Percentiles rank a stretch among this genome's conserved stretches.
These are phyloP conservation scores for Picus viridis DNA, from an alignment of 2,797 vertebrate species.

Conservation along the genomic window DNA sequence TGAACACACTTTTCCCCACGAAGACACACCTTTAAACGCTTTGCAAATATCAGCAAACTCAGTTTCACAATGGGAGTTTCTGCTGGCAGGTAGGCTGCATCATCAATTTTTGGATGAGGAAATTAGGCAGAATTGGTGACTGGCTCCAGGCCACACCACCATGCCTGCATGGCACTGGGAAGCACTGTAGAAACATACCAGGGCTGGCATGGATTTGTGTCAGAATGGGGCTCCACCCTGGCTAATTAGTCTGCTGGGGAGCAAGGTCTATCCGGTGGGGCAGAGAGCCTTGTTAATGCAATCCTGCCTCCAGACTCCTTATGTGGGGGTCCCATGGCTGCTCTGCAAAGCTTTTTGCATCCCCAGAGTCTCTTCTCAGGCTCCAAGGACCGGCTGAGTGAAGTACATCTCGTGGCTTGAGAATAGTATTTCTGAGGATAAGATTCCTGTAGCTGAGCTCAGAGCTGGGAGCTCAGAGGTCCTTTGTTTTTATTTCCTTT, in stretches of 20 bases:
- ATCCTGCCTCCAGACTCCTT: background rate
- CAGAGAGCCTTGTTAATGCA: slow-evolving; percentile 3
- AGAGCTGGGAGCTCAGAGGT: background rate
- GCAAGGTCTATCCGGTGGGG: background rate
- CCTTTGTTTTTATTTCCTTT: background rate
- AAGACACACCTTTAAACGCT: slow-evolving; percentile 54
- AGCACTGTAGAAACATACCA: background rate
- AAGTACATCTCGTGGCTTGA: background rate
- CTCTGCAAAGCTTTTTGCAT: background rate
- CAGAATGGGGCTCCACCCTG: slow-evolving; percentile 24
- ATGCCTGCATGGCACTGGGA: background rate
- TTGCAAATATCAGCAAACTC: slow-evolving; percentile 65
- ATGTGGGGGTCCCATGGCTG: background rate
- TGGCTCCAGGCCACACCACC: background rate
- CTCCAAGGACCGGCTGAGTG: background rate
- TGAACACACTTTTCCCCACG: background rate
- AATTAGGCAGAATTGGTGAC: background rate
- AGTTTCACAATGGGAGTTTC: slow-evolving; percentile 60
- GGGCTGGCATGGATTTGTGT: background rate
- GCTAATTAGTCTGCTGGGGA: slow-evolving; percentile 21
- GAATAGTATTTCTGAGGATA: background rate
- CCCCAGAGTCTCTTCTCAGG: background rate
- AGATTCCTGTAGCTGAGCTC: background rate
- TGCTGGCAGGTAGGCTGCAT: slow-evolving; percentile 11
- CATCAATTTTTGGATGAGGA: slow-evolving; percentile 38